Conservation (phyloP, 2,888 invertebrate species). For the Creontiades dilutus region DNA sequence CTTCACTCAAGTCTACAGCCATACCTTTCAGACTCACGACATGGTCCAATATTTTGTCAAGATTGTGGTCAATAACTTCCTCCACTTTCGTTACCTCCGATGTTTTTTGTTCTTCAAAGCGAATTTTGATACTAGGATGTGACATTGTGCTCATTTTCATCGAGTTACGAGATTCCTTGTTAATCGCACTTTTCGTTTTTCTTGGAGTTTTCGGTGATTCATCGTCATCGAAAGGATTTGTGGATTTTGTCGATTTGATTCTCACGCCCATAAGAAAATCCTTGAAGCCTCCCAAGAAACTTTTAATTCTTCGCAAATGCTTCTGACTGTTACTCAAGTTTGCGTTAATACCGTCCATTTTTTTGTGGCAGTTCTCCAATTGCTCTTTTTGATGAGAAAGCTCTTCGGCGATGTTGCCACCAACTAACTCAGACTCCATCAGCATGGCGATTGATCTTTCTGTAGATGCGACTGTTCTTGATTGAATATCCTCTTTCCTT, state of each 20-base stretch:
- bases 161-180: neutral
- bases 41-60: constrained; percentile 39
- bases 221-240: constrained; percentile 20
- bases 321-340: constrained; percentile 63
- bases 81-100: neutral
- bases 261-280: constrained; percentile 58
- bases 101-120: neutral
- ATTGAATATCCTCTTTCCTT: constrained; percentile 11
- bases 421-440: constrained; percentile 48
- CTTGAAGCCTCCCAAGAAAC: constrained; percentile 57
- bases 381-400: constrained; percentile 56
- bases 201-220: neutral
- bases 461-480: constrained; percentile 49
- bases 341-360: constrained; percentile 50
- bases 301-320: constrained; percentile 58
- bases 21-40: constrained; percentile 47
- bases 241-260: constrained; percentile 28
- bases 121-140: neutral
- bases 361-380: constrained; percentile 46
- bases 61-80: constrained; percentile 37
- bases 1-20: constrained; percentile 51
- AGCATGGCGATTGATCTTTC: constrained; percentile 47
- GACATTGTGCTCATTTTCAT: neutral
- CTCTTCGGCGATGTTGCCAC: constrained; percentile 39
- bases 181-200: neutral